Evolutionary conservation across 2,797 vertebrate genomes (phyloP).

Genomic region (Sebastes itinus): DNA sequence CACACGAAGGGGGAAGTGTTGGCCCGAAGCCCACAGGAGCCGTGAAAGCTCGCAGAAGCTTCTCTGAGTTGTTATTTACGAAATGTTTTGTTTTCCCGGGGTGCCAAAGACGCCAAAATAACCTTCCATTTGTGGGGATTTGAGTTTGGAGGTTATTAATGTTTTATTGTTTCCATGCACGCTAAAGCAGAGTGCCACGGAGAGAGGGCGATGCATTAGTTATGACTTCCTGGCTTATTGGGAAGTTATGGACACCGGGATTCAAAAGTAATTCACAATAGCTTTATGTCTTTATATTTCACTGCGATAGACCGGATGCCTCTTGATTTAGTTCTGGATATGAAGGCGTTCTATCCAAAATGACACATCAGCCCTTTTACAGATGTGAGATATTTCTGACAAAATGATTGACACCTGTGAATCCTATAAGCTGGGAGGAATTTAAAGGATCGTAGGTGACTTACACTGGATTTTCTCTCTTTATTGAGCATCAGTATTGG

Average conservation of each 20-base stretch:
- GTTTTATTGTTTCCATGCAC: slow-evolving; percentile 70
- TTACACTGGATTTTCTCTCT: background rate
- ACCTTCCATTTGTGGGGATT: slow-evolving; percentile 62
- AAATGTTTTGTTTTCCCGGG: slow-evolving; percentile 66
- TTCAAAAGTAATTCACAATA: background rate
- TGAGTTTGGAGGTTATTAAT: slow-evolving; percentile 67
- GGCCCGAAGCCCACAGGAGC: slow-evolving; percentile 51
- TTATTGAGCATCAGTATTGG: background rate
- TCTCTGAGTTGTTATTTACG: slow-evolving; percentile 54
- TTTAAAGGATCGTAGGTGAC: background rate
- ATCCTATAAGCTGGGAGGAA: background rate
- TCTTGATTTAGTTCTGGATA: background rate
- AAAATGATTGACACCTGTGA: slow-evolving; percentile 7
- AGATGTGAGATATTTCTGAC: background rate
- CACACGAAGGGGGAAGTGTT: slow-evolving; percentile 29
- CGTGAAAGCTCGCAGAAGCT: slow-evolving; percentile 43
- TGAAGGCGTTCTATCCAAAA: background rate
- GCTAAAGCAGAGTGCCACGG: slow-evolving; percentile 19
- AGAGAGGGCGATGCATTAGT: slow-evolving; percentile 63
- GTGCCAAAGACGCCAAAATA: slow-evolving; percentile 61
- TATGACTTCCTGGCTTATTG: slow-evolving; percentile 54
- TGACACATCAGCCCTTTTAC: background rate
- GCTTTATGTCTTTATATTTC: background rate
- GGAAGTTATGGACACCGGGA: slow-evolving; percentile 5
- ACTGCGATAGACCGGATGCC: background rate